Evolutionary conservation across 2,113 vertebrate genomes (phyloP).

Genomic region (Dicrurus megarhynchus): DNA sequence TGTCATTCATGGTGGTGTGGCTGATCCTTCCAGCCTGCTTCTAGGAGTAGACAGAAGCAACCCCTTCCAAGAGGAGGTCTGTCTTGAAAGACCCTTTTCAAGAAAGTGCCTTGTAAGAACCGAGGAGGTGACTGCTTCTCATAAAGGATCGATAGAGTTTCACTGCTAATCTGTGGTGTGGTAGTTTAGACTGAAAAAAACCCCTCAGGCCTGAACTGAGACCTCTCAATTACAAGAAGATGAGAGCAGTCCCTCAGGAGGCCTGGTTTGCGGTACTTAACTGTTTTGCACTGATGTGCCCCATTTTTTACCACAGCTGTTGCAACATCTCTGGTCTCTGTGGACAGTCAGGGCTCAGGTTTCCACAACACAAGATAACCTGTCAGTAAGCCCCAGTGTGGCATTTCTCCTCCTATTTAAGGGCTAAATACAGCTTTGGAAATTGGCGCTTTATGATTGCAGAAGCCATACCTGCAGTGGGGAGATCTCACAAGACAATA

Average conservation of each 20-base stretch:
- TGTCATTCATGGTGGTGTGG: not conserved
- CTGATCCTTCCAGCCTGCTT: not conserved
- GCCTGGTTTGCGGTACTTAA: not conserved
- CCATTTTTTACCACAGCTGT: slow-evolving; percentile 6
- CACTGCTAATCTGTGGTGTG: not conserved
- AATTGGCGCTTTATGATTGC: not conserved
- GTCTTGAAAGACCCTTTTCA: not conserved
- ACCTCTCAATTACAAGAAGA: not conserved
- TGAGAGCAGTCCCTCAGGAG: slow-evolving; percentile 8
- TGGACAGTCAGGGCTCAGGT: not conserved
- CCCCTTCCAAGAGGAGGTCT: not conserved
- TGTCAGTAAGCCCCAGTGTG: not conserved
- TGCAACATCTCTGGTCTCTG: not conserved
- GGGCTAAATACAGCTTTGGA: not conserved
- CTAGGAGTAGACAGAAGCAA: not conserved
- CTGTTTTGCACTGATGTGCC: not conserved
- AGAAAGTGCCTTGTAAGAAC: not conserved
- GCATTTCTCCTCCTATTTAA: not conserved
- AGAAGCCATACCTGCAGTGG: not conserved
- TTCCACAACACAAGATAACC: not conserved
- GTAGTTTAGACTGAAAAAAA: not conserved
- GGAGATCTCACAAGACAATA: not conserved
- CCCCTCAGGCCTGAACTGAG: not conserved
- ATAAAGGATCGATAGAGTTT: not conserved
- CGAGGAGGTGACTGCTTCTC: not conserved